A percentile compares a stretch with the other conserved stretches of the same genome.
Evolutionary conservation across 2,888 invertebrate species (phyloP).

Genomic region (Agriopis marginaria): DNA sequence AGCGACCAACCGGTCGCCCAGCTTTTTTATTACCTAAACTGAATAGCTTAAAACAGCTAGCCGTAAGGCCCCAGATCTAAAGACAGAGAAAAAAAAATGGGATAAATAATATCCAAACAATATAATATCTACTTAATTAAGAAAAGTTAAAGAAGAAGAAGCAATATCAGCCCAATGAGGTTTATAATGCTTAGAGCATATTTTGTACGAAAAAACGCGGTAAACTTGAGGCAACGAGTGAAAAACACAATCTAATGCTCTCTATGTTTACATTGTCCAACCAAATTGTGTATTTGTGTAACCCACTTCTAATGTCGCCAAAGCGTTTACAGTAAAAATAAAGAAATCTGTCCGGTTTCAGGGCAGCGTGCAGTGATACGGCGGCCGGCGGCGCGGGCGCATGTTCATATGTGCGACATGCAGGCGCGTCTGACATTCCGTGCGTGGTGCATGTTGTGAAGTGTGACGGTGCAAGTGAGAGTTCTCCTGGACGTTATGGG

Average conservation of each 20-base stretch:
- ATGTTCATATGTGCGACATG: constrained; percentile 11
- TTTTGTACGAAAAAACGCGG: no score
- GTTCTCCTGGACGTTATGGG: constrained; percentile 19
- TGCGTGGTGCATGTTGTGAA: constrained; percentile 5
- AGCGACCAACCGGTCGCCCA: no score
- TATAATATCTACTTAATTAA: no score
- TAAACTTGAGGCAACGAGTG: constrained; percentile 1
- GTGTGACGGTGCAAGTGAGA: neutral
- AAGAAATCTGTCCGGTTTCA: constrained; percentile 40
- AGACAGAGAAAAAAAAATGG: no score
- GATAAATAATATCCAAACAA: no score
- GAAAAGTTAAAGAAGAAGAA: no score
- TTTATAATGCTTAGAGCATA: no score
- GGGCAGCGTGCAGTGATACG: constrained; percentile 38
- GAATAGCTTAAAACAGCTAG: no score
- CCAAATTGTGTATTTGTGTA: constrained; percentile 38
- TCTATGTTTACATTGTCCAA: constrained; percentile 30
- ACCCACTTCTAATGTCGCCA: constrained; percentile 44
- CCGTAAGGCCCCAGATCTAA: no score
- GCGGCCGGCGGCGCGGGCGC: constrained; percentile 36
- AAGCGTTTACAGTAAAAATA: constrained; percentile 43
- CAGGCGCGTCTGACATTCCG: constrained; percentile 10
- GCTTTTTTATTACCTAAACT: no score
- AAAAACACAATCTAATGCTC: constrained; percentile 13
- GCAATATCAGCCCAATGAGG: no score